These are phyloP conservation scores for Carlito syrichta DNA, from an alignment of 2,113 vertebrate species.

Conservation along the genomic window DNA sequence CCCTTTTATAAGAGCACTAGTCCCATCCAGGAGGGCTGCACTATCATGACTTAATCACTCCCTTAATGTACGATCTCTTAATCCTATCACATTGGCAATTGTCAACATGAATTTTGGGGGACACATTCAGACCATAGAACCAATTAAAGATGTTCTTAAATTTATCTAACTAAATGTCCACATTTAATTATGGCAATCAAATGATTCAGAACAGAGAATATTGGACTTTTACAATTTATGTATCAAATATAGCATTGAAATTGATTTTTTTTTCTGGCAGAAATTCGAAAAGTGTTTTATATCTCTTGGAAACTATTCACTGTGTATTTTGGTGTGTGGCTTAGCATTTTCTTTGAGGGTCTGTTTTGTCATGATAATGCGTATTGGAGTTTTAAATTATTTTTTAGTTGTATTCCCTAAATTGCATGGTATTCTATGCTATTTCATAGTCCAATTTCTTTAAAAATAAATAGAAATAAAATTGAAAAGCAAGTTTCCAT, in stretches of 20 bases:
- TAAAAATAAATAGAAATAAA: conserved; percentile 19
- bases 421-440: background rate
- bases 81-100: background rate
- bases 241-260: background rate
- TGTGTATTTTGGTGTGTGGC: background rate
- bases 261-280: background rate
- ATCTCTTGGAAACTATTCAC: background rate
- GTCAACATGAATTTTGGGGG: background rate
- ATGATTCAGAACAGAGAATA: background rate
- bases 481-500: background rate
- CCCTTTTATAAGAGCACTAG: background rate
- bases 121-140: background rate
- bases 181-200: conserved; percentile 18
- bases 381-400: background rate
- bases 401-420: background rate
- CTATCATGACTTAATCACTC: background rate
- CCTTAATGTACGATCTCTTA: background rate
- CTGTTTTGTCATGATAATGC: background rate
- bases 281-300: background rate
- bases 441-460: background rate
- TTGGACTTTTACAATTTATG: background rate
- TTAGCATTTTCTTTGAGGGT: background rate
- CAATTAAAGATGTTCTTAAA: background rate
- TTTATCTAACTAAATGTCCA: background rate
- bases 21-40: background rate